Conservation (phyloP, 1,140 invertebrate species). For the Laupala kohalensis region DNA sequence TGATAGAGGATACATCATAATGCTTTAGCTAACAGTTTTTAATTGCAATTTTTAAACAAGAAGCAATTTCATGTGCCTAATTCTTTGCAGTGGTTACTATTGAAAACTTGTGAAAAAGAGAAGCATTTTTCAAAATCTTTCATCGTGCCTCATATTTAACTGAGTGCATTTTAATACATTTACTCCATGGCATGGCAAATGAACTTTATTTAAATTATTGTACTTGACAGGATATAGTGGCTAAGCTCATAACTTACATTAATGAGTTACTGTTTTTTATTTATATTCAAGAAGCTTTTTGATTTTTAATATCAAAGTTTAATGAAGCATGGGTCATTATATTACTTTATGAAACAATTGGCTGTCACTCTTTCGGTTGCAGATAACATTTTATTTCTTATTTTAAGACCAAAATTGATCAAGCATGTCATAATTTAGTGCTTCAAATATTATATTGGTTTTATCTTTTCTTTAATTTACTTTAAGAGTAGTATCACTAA, state of each 20-base stretch:
- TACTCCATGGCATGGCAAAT: background rate
- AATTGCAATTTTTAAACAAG: too few relatives aligned
- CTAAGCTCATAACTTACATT: background rate
- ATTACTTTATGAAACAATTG: too few relatives aligned
- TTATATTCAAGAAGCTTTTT: background rate
- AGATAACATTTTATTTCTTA: too few relatives aligned
- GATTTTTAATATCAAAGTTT: background rate
- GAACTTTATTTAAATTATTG: background rate
- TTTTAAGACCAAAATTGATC: too few relatives aligned
- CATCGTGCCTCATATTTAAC: background rate
- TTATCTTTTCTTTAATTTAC: background rate
- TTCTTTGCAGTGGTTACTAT: background rate
- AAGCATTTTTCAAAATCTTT: background rate
- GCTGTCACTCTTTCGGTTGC: too few relatives aligned
- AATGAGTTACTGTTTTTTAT: background rate
- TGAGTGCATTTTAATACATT: background rate
- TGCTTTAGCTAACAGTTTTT: too few relatives aligned
- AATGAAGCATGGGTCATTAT: too few relatives aligned
- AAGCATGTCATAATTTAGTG: too few relatives aligned
- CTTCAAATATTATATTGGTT: too few relatives aligned
- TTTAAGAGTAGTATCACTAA: too few relatives aligned
- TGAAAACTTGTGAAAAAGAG: background rate
- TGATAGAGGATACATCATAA: too few relatives aligned
- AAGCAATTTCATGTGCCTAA: too few relatives aligned
- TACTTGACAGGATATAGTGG: background rate